Conservation (phyloP, 2,888 invertebrate genomes). For the Eustalomyia histrio region DNA sequence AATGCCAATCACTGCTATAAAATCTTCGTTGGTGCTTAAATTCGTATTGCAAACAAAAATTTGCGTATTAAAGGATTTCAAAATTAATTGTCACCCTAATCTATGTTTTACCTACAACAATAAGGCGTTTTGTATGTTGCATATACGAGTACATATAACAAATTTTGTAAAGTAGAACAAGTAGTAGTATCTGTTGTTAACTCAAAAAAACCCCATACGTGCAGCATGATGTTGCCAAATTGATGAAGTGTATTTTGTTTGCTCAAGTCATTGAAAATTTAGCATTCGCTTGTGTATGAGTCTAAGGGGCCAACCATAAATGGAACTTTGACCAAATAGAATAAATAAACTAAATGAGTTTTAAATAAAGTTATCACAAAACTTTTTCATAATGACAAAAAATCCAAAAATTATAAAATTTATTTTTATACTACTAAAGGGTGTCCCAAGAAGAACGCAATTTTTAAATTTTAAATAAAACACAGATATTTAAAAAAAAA, state of each 20-base stretch:
- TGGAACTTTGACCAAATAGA: not conserved
- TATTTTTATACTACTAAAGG: too few species aligned
- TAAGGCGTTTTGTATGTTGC: too few species aligned
- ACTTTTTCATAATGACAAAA: not conserved
- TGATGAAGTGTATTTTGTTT: conserved; percentile 41
- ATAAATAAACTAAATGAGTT: not conserved
- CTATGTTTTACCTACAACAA: too few species aligned
- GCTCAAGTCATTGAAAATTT: conserved; percentile 21
- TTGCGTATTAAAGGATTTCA: too few species aligned
- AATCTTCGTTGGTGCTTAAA: too few species aligned
- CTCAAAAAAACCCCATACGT: conserved; percentile 23
- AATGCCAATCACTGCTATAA: too few species aligned
- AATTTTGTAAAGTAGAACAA: conserved; percentile 36
- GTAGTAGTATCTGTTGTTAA: not conserved
- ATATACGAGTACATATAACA: conserved; percentile 15
- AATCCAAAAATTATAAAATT: too few species aligned
- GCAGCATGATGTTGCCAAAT: conserved; percentile 54
- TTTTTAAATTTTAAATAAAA: too few species aligned
- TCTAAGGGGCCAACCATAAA: not conserved
- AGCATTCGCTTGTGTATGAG: not conserved
- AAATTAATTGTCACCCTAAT: too few species aligned
- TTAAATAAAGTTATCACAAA: not conserved
- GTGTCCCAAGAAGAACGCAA: too few species aligned
- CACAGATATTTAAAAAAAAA: too few species aligned
- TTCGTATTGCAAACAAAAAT: too few species aligned